phyloP scores from a whole-genome alignment of 2,797 vertebrate genomes.

The Coregonus suidteri region DNA sequence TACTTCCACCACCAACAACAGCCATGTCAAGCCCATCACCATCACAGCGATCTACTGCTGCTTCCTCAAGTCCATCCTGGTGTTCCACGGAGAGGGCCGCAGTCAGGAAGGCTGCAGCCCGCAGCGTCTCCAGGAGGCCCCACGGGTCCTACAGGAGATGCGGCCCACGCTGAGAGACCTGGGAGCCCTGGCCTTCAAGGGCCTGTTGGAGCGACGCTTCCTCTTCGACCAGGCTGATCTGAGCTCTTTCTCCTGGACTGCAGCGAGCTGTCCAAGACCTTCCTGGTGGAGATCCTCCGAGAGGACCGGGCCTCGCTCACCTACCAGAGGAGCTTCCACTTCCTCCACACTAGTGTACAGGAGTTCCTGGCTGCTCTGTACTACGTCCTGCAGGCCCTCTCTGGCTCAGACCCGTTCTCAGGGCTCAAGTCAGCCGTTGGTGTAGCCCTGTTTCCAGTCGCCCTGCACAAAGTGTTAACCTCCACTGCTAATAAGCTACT shows the following conservation, averaged over 20 bases:
- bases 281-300: conserved; percentile 55
- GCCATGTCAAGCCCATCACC: conserved; percentile 33
- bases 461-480: conserved; percentile 17
- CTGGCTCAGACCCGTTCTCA: conserved; percentile 51
- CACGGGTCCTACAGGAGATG: conserved; percentile 38
- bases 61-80: conserved; percentile 56
- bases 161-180: conserved; percentile 38
- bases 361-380: conserved; percentile 61
- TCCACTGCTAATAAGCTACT: conserved; percentile 31
- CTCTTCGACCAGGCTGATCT: conserved; percentile 54
- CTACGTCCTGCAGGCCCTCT: conserved; percentile 51
- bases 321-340: conserved; percentile 53
- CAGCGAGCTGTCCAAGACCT: conserved; percentile 38
- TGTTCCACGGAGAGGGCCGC: conserved; percentile 49
- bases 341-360: conserved; percentile 62
- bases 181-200: conserved; percentile 57
- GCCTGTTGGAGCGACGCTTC: conserved; percentile 54
- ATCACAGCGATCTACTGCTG: conserved; percentile 61
- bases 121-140: conserved; percentile 50
- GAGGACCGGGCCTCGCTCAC: conserved; percentile 53
- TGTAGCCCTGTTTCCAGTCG: conserved; percentile 12
- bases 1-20: background rate
- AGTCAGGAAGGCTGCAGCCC: conserved; percentile 40
- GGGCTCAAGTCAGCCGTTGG: conserved; percentile 27
- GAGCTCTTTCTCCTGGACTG: conserved; percentile 38